phyloP scores from a whole-genome alignment of 2,113 vertebrate species.

The Ciconia stormi region DNA sequence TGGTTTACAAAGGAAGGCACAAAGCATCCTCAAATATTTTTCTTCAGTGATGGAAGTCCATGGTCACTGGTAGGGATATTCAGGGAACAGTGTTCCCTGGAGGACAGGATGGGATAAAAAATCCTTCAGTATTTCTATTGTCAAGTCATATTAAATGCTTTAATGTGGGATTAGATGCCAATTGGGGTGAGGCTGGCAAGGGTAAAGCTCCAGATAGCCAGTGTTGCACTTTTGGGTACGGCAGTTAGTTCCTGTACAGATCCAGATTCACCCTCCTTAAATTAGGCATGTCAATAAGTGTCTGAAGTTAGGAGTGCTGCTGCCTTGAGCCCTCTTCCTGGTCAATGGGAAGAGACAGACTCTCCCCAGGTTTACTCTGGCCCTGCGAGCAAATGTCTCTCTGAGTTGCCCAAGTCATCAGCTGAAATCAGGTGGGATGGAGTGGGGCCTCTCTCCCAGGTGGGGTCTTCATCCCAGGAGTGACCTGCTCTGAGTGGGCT shows the following conservation, averaged over 20 bases:
- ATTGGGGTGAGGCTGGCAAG: neutral
- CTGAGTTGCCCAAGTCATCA: neutral
- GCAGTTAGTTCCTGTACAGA: neutral
- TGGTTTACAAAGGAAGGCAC: neutral
- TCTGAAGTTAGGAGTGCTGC: neutral
- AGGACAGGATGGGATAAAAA: neutral
- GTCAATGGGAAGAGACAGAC: neutral
- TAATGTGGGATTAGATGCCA: neutral
- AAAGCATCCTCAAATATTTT: neutral
- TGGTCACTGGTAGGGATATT: neutral
- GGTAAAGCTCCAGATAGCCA: neutral
- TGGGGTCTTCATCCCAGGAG: neutral
- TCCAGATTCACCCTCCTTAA: neutral
- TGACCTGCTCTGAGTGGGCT: neutral
- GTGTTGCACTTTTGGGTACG: neutral
- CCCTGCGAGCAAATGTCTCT: neutral
- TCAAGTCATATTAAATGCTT: neutral
- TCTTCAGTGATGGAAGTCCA: neutral
- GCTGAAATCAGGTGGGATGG: neutral
- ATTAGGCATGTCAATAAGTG: neutral
- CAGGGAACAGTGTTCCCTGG: neutral
- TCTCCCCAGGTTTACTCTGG: neutral
- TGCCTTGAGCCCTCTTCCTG: neutral
- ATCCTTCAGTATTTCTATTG: neutral
- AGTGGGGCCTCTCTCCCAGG: neutral